A percentile compares a stretch with the other conserved stretches of the same genome.
These are phyloP conservation scores for Oscheius onirici DNA, from an alignment of 2,888 invertebrate species.

Conservation along the genomic window DNA sequence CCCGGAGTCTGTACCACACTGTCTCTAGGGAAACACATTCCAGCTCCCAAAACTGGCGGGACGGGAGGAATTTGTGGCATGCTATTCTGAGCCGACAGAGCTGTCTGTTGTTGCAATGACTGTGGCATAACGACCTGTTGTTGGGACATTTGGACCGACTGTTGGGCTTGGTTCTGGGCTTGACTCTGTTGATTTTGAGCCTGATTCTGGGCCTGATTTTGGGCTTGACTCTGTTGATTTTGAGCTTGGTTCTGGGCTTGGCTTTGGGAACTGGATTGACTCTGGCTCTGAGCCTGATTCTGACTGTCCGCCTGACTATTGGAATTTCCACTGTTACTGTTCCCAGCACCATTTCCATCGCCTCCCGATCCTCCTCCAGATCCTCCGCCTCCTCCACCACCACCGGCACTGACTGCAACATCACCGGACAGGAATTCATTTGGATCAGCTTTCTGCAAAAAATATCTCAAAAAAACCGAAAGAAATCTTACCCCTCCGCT, in stretches of 20 bases:
- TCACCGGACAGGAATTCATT: background rate
- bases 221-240: background rate
- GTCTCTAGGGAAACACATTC: slow-evolving; percentile 48
- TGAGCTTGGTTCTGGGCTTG: background rate
- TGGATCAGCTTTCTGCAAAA: background rate
- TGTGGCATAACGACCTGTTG: background rate
- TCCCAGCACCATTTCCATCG: background rate
- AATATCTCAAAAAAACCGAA: background rate
- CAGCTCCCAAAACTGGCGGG: slow-evolving; percentile 11
- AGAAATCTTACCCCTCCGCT: background rate
- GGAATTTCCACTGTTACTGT: slow-evolving; percentile 2
- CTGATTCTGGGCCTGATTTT: background rate
- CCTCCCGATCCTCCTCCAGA: background rate
- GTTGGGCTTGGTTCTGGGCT: too few relatives aligned
- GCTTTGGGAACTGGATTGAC: background rate
- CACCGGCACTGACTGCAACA: background rate
- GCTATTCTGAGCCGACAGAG: too few relatives aligned
- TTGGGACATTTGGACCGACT: too few relatives aligned
- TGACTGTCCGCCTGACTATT: background rate
- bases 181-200: background rate
- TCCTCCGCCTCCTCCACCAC: background rate
- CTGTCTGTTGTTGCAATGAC: background rate
- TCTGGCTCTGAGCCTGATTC: background rate
- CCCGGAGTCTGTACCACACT: slow-evolving; percentile 47
- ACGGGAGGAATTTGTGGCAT: background rate